Evolutionary conservation across 2,797 vertebrate species (phyloP), one percentile per base, ranked within the genome.

Genomic region (Aeoliscus strigatus): DNA sequence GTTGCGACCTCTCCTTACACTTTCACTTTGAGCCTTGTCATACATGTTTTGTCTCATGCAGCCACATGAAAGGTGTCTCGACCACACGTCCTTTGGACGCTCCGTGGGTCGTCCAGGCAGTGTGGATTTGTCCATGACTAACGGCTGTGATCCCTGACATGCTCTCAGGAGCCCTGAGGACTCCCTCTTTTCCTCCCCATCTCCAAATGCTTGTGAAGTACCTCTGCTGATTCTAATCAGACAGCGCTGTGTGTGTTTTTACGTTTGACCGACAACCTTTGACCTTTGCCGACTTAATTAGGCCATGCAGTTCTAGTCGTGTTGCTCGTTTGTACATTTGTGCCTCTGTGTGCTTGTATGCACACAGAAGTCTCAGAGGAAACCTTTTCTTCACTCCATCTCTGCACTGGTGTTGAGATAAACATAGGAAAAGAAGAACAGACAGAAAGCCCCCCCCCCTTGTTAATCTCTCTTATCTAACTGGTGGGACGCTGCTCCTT

Each of bases 51-150:
- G 3, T 3, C 24, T 8, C 48, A 35, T 35, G 23, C 43, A 17
- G 46, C 51, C 39, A 17, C 48, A 37, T 9, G 5, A 7, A 39
- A 28, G 39, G 39, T 23, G 24, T n/a, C 16, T 10, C 14, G 31
- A 68, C 48, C 40, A 40, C 40, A 40, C 37, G 18, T 48, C 36
- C 26, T 55, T 2, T 48, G 29, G 40, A 36, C 10, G 9, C 27
- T 39, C 39, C 51, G 31, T 48, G 64, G 39, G 46, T 72, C 51
- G 56, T 60, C 45, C 31, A 32, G 58, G 27, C 61, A 17, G 31
- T 46, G 37, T 66, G 61, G 52, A 52, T 74, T 65, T 61, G 43
- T 63, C 54, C 53, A 64, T 70, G 75, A 70, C 62, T 62, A 64
- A 72, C 44, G 28, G 43, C 49, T 25, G 33, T 66, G 68, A 75